Evolutionary conservation across 1,140 invertebrate genomes (phyloP), one percentile per base, ranked within the genome.

Genomic region (Asbolus verrucosus): DNA sequence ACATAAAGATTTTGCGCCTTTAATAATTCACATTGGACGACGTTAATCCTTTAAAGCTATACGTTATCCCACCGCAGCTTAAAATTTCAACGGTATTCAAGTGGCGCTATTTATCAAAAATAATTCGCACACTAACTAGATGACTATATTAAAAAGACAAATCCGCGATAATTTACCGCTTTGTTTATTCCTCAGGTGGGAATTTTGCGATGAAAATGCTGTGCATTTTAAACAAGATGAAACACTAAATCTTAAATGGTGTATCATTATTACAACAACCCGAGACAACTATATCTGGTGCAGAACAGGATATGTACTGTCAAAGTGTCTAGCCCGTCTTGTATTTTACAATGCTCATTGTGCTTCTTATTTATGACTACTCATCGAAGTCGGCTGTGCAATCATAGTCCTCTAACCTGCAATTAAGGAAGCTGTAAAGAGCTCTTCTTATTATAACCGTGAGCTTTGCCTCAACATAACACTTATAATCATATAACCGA

Each of bases 11-110:
- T 75, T 46, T 62, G 66, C 74, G 74, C 33, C 63, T 65, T 31
- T 54, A 50, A 75, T 75, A 73, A 75, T 59, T 75, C 71, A 75
- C 38, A 18, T 2, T 21, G 30, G 27, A 30, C 50, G 74, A 75
- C 71, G 33, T 66, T 75, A 73, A 75, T 75, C 74, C 74, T 41
- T 60, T 39, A 72, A 75, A 70, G 68, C 66, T 63, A 67, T 76
- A 72, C 67, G 68, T 74, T 71, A 76, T 74, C 54, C 65, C 11
- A 46, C 27, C 50, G 46, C 27, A 66, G 68, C 69, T 76, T 76
- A 76, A 76, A 76, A 73, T 72, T 74, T 74, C 70, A 72, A 68
- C 73, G 46, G 69, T 67, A 70, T 75, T 71, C 67, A 62, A 50
- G 43, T 24, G 50, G 31, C 43, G 54, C 70, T 43, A 74, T 74